Evolutionary conservation across 2,797 vertebrate genomes (phyloP), one percentile per base, ranked within the genome.

Genomic region (Huso huso): DNA sequence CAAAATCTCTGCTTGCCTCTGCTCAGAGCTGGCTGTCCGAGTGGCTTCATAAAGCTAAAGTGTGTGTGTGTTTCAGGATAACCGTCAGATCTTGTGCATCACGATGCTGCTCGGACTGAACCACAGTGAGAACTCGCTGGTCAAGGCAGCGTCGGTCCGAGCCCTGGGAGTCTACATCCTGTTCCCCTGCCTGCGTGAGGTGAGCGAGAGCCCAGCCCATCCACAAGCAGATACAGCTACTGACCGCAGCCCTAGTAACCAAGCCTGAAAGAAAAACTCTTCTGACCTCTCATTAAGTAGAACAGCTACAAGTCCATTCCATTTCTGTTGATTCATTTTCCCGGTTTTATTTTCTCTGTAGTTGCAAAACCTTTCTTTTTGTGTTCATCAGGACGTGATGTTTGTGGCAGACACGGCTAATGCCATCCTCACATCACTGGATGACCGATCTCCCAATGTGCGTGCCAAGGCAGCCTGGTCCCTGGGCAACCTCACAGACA

Each of bases 391-490:
- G 97, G 97, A 99, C 67, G 93, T 98, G 75, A 93, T 98, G 92
- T 99, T 99, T 72, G 92, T 99, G 69, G 93, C 95, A 1, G 97
- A 99, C 77, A 93, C 95, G 1, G 96, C 96, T 1, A 98, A 97
- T n/a, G 90, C 93, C 8, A 87, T 99, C 66, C 85, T 99, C 63
- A 87, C 86, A 10, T 93, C 92, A 51, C 90, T 99, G 48, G 86
- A 91, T 0, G 95, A 99, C 81, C 90, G 89, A 51, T 95, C 92
- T 66, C 85, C 90, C 3, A 97, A 94, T 0, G 95, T 99, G 66
- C 93, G 97, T 6, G 91, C 92, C 75, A 99, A 97, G 75, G 96
- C 96, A 49, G 94, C 95, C 11, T 99, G 97, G 97, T 96, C 96
- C 10, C 84, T 99, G 49, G 96, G 94, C 75, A 99, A 99, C 78